These are phyloP conservation scores for Aspidiotus destructor DNA, from an alignment of 2,888 invertebrate genomes.

Conservation along the genomic window DNA sequence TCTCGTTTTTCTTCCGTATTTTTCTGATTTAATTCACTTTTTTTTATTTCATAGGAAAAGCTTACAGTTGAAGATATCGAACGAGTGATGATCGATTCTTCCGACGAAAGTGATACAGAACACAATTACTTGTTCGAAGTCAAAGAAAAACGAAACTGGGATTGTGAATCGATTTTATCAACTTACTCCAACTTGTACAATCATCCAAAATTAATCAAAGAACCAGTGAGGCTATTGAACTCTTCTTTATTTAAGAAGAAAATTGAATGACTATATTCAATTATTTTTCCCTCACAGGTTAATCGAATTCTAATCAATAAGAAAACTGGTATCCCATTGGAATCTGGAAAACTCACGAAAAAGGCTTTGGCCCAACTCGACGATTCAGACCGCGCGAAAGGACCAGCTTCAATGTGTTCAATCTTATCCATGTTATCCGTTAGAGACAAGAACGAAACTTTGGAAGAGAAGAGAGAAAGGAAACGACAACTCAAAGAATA, in stretches of 20 bases:
- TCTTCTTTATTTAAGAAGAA: not conserved
- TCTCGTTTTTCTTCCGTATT: too few species aligned
- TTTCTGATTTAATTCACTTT: not conserved
- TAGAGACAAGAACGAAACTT: slow-evolving; percentile 67
- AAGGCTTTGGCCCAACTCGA: slow-evolving; percentile 52
- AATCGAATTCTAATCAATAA: slow-evolving; percentile 59
- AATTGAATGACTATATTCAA: slow-evolving; percentile 28
- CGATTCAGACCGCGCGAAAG: slow-evolving; percentile 40
- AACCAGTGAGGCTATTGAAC: slow-evolving; percentile 45
- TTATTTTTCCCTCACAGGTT: slow-evolving; percentile 43
- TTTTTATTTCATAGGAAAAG: slow-evolving; percentile 16
- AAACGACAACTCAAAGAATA: slow-evolving; percentile 57
- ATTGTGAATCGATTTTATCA: slow-evolving; percentile 82
- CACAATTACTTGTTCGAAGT: slow-evolving; percentile 49
- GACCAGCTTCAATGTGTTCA: slow-evolving; percentile 52
- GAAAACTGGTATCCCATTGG: slow-evolving; percentile 64
- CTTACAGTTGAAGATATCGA: slow-evolving; percentile 11
- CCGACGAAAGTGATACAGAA: slow-evolving; percentile 41
- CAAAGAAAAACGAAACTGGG: slow-evolving; percentile 46
- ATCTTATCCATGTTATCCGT: slow-evolving; percentile 53
- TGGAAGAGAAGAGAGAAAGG: slow-evolving; percentile 66
- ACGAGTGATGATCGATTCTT: slow-evolving; percentile 9
- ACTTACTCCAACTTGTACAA: slow-evolving; percentile 87
- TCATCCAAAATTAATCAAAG: slow-evolving; percentile 77
- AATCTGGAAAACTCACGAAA: slow-evolving; percentile 56